Conservation (phyloP, 2,113 vertebrate genomes). For the Dicrurus megarhynchus region DNA sequence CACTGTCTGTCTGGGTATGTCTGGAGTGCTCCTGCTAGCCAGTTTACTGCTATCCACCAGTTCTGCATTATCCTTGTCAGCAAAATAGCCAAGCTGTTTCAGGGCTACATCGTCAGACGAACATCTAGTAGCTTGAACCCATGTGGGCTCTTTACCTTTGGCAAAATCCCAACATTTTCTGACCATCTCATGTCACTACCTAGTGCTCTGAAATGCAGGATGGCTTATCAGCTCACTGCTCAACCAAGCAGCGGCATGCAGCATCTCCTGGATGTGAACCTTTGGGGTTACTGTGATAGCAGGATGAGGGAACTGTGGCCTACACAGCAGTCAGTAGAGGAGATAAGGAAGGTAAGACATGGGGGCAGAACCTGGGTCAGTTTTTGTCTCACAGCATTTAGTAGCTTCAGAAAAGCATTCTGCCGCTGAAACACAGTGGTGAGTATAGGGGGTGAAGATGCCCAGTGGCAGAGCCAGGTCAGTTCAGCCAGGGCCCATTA, state of each 20-base stretch:
- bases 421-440: not conserved
- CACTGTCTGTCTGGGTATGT: slow-evolving; percentile 4
- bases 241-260: not conserved
- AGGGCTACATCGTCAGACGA: not conserved
- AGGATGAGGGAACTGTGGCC: not conserved
- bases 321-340: rapidly evolving
- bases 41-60: not conserved
- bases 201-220: not conserved
- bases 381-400: not conserved
- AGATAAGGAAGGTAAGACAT: not conserved
- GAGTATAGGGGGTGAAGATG: not conserved
- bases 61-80: not conserved
- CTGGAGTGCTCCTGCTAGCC: not conserved
- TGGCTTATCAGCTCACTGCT: not conserved
- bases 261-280: not conserved
- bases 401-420: not conserved
- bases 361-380: not conserved
- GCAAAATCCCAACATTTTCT: not conserved
- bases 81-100: not conserved
- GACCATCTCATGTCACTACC: not conserved
- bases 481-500: rapidly evolving
- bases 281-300: not conserved
- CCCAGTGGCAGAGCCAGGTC: not conserved
- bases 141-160: not conserved
- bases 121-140: not conserved